Evolutionary conservation across 2,797 vertebrate species (phyloP).

Genomic region (Acestrorhynchus altus): DNA sequence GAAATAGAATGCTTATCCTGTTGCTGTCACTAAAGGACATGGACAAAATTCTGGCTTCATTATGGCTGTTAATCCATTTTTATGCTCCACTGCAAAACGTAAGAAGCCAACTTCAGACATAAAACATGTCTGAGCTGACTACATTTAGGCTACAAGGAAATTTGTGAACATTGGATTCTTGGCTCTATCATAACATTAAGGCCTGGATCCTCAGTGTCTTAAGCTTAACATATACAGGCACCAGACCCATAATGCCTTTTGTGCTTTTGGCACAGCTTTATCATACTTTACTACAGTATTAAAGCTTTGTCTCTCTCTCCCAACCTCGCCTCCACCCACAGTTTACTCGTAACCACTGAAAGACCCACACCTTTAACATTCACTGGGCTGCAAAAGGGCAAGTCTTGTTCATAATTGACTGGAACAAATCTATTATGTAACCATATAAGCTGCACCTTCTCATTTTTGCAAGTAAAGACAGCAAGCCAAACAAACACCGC

Average conservation of each 20-base stretch:
- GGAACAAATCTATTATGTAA: slow-evolving; percentile 45
- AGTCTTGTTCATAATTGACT: slow-evolving; percentile 5
- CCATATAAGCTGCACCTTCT: slow-evolving; percentile 32
- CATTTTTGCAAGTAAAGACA: slow-evolving; percentile 63
- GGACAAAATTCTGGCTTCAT: too few species aligned
- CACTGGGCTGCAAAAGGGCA: slow-evolving; percentile 47
- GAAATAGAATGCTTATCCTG: neutral
- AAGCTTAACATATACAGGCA: neutral
- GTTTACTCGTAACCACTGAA: neutral
- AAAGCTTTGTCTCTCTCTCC: neutral
- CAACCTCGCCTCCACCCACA: neutral
- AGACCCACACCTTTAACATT: slow-evolving; percentile 2
- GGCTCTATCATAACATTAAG: too few species aligned
- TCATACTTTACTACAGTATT: neutral
- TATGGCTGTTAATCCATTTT: too few species aligned
- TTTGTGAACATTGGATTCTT: neutral
- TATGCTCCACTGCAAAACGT: too few species aligned
- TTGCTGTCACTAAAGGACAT: neutral
- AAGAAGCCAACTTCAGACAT: neutral
- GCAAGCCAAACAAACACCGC: slow-evolving; percentile 36
- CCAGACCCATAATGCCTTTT: too few species aligned
- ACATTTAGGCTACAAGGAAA: neutral
- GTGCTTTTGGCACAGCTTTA: neutral
- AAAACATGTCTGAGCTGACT: neutral
- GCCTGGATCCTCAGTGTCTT: too few species aligned